These are phyloP conservation scores for Conchocele bisecta DNA, from an alignment of 2,888 invertebrate genomes.

Conservation along the genomic window DNA sequence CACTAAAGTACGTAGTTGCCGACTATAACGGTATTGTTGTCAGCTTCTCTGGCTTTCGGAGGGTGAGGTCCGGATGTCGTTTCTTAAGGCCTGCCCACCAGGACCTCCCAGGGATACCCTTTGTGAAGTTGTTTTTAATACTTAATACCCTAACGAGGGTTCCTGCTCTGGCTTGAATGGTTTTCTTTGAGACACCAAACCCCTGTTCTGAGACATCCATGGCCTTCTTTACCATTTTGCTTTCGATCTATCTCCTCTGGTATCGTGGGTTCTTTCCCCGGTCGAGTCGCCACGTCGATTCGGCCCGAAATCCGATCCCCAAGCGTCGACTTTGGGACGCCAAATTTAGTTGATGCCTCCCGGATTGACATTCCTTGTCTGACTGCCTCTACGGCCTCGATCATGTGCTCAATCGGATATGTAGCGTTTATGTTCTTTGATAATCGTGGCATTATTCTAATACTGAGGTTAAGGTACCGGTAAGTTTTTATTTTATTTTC, in stretches of 20 bases:
- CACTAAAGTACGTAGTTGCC: slow-evolving; percentile 7
- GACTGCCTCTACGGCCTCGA: slow-evolving; percentile 12
- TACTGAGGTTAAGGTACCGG: no score
- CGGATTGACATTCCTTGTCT: not conserved
- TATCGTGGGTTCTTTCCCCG: not conserved
- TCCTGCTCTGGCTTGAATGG: slow-evolving; percentile 1
- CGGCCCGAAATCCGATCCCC: slow-evolving; percentile 2
- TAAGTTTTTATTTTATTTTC: no score
- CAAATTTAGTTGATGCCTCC: not conserved
- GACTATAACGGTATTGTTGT: slow-evolving; percentile 2
- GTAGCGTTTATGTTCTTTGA: not conserved
- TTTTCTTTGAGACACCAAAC: slow-evolving; percentile 8
- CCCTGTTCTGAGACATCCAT: not conserved
- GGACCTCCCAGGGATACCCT: not conserved
- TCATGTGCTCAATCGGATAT: not conserved
- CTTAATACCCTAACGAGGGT: not conserved
- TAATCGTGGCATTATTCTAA: not conserved
- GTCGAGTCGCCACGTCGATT: not conserved
- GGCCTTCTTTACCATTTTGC: slow-evolving; percentile 2
- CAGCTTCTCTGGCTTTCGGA: slow-evolving; percentile 8
- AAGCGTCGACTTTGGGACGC: not conserved
- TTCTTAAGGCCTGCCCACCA: slow-evolving; percentile 5
- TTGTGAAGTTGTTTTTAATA: slow-evolving; percentile 10
- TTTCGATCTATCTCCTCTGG: not conserved
- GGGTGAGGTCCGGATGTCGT: slow-evolving; percentile 3